Conservation (phyloP, 1,140 invertebrate genomes). For the Apis cerana region DNA sequence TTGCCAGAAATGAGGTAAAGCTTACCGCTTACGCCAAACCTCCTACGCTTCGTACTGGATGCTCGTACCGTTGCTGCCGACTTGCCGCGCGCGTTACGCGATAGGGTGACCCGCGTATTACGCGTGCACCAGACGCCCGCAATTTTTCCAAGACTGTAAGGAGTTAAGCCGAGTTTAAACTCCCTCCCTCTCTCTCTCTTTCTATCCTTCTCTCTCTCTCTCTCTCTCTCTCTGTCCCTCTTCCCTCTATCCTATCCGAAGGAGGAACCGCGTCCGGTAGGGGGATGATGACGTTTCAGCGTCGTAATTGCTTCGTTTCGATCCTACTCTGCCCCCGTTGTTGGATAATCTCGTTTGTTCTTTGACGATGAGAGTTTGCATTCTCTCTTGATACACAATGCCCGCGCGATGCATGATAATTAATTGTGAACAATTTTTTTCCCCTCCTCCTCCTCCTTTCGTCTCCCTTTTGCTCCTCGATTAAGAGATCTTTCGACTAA, state of each 20-base stretch:
- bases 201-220: neutral
- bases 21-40: constrained; percentile 74
- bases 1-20: constrained; percentile 80
- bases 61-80: constrained; percentile 29
- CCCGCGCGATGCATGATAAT: neutral
- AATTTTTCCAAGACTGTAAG: constrained; percentile 28
- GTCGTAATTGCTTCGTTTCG: constrained; percentile 25
- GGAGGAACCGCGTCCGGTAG: no score
- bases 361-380: neutral
- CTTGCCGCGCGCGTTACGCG: constrained; percentile 45
- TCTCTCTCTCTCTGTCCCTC: neutral
- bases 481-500: neutral
- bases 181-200: neutral
- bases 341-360: constrained; percentile 5
- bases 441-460: no score
- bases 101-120: constrained; percentile 3
- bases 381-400: neutral
- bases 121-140: neutral
- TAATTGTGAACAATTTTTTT: neutral
- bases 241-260: neutral
- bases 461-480: neutral
- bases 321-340: neutral
- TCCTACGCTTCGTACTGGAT: constrained; percentile 61
- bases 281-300: neutral
- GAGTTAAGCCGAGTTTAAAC: constrained; percentile 13